Percentiles rank a stretch among this genome's conserved stretches.
Evolutionary conservation across 1,140 invertebrate species (phyloP).

Genomic region (Drosophila melanica): DNA sequence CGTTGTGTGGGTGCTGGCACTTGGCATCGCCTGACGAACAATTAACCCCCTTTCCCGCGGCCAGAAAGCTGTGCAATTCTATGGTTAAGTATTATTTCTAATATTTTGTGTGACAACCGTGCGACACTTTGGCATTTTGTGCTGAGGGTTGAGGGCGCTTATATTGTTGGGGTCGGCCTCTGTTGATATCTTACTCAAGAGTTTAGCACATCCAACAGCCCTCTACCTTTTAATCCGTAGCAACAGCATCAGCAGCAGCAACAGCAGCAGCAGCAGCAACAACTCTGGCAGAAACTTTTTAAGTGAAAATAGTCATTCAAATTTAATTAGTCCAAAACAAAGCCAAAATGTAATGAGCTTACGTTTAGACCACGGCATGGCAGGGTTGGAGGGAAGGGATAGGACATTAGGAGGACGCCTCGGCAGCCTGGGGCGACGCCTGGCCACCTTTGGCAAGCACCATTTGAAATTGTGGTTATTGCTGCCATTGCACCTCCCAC

Average conservation of each 20-base stretch:
- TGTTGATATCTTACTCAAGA: slow-evolving; percentile 79
- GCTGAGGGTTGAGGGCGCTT: slow-evolving; percentile 17
- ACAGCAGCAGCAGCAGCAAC: slow-evolving; percentile 21
- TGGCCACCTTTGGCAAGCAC: slow-evolving; percentile 59
- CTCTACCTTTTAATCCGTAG: not conserved
- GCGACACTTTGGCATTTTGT: slow-evolving; percentile 77
- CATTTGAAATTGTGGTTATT: slow-evolving; percentile 79
- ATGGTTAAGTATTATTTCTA: slow-evolving; percentile 83
- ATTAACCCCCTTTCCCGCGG: slow-evolving; percentile 53
- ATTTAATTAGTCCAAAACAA: slow-evolving; percentile 83
- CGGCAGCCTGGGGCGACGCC: slow-evolving; percentile 2
- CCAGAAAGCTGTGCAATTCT: slow-evolving; percentile 75
- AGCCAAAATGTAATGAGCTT: slow-evolving; percentile 82
- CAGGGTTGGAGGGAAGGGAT: too few species aligned
- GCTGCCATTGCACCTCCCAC: slow-evolving; percentile 44
- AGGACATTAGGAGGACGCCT: not conserved
- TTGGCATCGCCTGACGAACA: slow-evolving; percentile 50
- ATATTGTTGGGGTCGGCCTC: slow-evolving; percentile 28
- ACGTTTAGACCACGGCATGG: slow-evolving; percentile 55
- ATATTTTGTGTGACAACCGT: slow-evolving; percentile 80
- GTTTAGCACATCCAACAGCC: slow-evolving; percentile 36
- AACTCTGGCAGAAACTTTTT: slow-evolving; percentile 71
- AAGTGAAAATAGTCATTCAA: slow-evolving; percentile 83
- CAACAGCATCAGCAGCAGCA: slow-evolving; percentile 1
- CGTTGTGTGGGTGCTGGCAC: slow-evolving; percentile 5